Percentiles rank a stretch among this genome's conserved stretches.
phyloP scores from a whole-genome alignment of 2,113 vertebrate genomes.

The Grammomys dolichurus region DNA sequence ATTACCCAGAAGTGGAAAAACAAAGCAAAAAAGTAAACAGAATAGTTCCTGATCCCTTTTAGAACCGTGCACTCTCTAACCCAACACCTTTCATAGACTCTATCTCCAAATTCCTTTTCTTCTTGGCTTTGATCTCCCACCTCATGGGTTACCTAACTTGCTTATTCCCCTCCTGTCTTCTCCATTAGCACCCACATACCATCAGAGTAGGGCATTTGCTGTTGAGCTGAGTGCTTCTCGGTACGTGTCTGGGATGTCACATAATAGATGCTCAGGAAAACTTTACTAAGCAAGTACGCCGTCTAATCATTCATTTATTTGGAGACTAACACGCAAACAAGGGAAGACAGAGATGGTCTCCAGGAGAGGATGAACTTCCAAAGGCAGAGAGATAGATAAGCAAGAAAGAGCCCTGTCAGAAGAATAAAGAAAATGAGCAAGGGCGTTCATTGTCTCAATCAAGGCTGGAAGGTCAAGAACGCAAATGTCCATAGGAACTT shows the following conservation, averaged over 20 bases:
- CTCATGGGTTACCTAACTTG: not conserved
- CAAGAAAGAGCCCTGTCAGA: not conserved
- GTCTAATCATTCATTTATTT: not conserved
- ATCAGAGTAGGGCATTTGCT: not conserved
- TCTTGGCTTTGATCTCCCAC: not conserved
- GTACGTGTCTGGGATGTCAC: not conserved
- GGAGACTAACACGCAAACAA: not conserved
- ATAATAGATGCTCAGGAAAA: conserved; percentile 30
- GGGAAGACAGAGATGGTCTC: not conserved
- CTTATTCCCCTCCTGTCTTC: not conserved
- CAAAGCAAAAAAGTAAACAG: not conserved
- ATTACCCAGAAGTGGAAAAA: not conserved
- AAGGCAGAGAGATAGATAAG: not conserved
- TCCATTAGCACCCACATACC: not conserved
- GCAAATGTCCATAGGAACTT: not conserved
- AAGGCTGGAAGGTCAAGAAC: not conserved
- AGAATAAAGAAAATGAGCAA: not conserved
- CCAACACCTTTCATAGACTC: too few relatives aligned
- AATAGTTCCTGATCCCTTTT: not conserved
- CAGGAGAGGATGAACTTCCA: not conserved
- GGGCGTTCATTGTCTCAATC: not conserved
- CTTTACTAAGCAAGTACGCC: not conserved
- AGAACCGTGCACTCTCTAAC: not conserved
- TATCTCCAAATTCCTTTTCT: not conserved
- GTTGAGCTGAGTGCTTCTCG: not conserved